phyloP scores from a whole-genome alignment of 2,888 invertebrate species.

The Alcis repandata region DNA sequence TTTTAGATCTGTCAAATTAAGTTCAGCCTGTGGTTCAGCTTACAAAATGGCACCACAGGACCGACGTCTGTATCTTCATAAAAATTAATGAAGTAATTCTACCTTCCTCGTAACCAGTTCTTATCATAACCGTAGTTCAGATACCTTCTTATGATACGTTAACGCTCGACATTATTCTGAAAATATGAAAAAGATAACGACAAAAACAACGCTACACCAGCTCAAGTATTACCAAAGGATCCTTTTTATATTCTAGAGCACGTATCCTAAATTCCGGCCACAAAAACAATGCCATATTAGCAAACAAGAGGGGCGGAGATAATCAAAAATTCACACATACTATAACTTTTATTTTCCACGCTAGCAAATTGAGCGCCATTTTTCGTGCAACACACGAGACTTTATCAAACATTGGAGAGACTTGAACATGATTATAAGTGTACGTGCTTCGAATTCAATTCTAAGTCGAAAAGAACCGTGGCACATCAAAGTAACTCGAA shows the following conservation, averaged over 20 bases:
- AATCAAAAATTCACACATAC: slow-evolving; percentile 52
- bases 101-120: not conserved
- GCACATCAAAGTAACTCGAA: slow-evolving; percentile 78
- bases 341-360: slow-evolving; percentile 60
- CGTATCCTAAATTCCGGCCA: slow-evolving; percentile 42
- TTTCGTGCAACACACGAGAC: slow-evolving; percentile 75
- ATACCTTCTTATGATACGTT: slow-evolving; percentile 26
- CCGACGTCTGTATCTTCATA: not conserved
- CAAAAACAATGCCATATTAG: slow-evolving; percentile 50
- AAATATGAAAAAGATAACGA: slow-evolving; percentile 38
- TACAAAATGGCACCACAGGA: not conserved
- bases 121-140: slow-evolving; percentile 21
- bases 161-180: slow-evolving; percentile 34
- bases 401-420: slow-evolving; percentile 82
- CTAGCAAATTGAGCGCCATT: slow-evolving; percentile 71
- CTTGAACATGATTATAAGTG: slow-evolving; percentile 84
- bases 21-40: not conserved
- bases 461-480: slow-evolving; percentile 68
- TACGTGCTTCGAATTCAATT: slow-evolving; percentile 79
- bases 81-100: slow-evolving; percentile 22
- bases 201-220: slow-evolving; percentile 30
- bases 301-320: slow-evolving; percentile 47
- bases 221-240: slow-evolving; percentile 37
- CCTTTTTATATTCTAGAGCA: slow-evolving; percentile 43
- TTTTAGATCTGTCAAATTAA: not conserved